Percentiles rank a stretch among this genome's conserved stretches.
These are phyloP conservation scores for Palythoa heliodiscus DNA, from an alignment of 92 coral and sea anemone species.

Conservation along the genomic window DNA sequence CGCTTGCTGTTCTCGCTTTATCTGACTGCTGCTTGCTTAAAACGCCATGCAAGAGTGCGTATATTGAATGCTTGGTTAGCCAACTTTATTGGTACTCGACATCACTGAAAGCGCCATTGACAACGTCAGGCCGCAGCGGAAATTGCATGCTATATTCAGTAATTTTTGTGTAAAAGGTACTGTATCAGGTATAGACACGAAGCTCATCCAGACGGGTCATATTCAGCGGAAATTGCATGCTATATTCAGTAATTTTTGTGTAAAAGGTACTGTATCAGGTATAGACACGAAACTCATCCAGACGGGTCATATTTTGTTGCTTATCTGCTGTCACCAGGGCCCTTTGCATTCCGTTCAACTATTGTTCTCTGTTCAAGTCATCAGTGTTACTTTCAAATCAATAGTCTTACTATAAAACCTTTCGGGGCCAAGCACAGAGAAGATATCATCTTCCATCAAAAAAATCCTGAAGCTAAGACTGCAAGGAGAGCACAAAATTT, in stretches of 20 bases:
- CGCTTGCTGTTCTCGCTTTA: background rate
- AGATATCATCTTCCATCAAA: background rate
- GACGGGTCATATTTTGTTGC: slow-evolving; percentile 40
- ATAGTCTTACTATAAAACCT: background rate
- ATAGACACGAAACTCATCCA: slow-evolving; percentile 15
- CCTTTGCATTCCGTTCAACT: slow-evolving; percentile 31
- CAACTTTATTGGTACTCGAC: background rate
- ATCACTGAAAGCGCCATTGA: background rate
- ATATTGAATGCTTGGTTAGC: background rate
- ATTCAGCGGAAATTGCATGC: slow-evolving; percentile 11
- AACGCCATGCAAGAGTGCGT: slow-evolving; percentile 18
- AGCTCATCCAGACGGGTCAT: slow-evolving; percentile 30
- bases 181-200: background rate
- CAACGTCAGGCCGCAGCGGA: slow-evolving; percentile 6
- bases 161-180: background rate
- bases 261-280: background rate
- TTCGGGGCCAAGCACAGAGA: background rate
- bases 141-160: background rate
- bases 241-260: background rate
- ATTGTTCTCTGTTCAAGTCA: slow-evolving; percentile 13
- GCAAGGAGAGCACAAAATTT: background rate
- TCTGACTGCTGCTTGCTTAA: background rate
- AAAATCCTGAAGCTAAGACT: background rate
- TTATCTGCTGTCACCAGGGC: slow-evolving; percentile 34
- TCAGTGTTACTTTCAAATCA: background rate